Evolutionary conservation across 2,888 invertebrate species (phyloP).

Genomic region (Dryococelus australis): DNA sequence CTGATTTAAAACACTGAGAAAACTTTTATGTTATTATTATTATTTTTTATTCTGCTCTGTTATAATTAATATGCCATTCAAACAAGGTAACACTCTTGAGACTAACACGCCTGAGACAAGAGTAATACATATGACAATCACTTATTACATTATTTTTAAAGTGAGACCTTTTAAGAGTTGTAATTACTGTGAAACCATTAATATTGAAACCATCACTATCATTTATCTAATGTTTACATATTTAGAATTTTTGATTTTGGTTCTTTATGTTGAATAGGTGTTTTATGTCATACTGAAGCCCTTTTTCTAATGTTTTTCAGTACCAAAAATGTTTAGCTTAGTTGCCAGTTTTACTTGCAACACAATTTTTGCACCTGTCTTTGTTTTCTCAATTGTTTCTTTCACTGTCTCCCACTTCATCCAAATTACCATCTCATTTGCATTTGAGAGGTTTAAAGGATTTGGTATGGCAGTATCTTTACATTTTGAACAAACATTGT

Average conservation of each 20-base stretch:
- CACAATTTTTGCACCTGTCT: constrained; percentile 20
- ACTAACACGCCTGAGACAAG: no score
- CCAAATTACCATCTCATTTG: constrained; percentile 17
- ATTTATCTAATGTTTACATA: not conserved
- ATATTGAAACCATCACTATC: not conserved
- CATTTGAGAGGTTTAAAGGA: not conserved
- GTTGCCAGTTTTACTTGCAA: no score
- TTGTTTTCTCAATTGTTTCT: constrained; percentile 7
- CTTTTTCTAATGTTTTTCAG: constrained; percentile 16
- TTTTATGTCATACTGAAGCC: constrained; percentile 1
- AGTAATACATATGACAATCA: no score
- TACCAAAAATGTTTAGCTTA: not conserved
- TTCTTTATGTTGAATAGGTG: constrained; percentile 24
- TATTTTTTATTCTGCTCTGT: no score
- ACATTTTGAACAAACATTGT: constrained; percentile 22
- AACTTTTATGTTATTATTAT: no score
- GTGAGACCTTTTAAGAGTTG: no score
- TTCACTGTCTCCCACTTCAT: constrained; percentile 3
- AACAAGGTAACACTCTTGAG: no score
- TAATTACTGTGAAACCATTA: no score
- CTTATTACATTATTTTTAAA: no score
- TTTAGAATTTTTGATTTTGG: constrained; percentile 19
- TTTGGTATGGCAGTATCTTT: not conserved
- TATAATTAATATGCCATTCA: no score
- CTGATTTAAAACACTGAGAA: no score